Percentiles rank a stretch among this genome's conserved stretches.
These are phyloP conservation scores for Siniperca undulata DNA, from an alignment of 2,797 vertebrate genomes.

Conservation along the genomic window DNA sequence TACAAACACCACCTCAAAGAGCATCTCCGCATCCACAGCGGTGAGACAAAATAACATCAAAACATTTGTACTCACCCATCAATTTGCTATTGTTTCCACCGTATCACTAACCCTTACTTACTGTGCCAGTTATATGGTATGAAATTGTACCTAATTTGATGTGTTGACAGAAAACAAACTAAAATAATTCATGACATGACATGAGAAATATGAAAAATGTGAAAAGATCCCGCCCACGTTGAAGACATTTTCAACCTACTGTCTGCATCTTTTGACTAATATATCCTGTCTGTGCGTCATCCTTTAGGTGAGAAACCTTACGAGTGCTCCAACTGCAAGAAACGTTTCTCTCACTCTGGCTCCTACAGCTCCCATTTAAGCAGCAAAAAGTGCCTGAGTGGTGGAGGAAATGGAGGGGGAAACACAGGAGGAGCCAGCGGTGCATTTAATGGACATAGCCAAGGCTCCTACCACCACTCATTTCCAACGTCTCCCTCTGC, in stretches of 20 bases:
- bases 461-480: constrained; percentile 69
- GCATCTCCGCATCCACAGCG: constrained; percentile 90
- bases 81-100: constrained; percentile 68
- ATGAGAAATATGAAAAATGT: constrained; percentile 33
- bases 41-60: constrained; percentile 81
- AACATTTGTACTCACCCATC: constrained; percentile 54
- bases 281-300: constrained; percentile 41
- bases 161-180: constrained; percentile 46
- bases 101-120: constrained; percentile 62
- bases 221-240: constrained; percentile 18
- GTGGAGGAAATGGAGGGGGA: constrained; percentile 70
- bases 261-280: constrained; percentile 10
- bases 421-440: constrained; percentile 52
- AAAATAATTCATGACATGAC: constrained; percentile 46
- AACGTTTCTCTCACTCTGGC: constrained; percentile 89
- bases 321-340: constrained; percentile 89
- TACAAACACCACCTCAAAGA: constrained; percentile 92
- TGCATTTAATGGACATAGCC: constrained; percentile 78
- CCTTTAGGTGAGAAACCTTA: constrained; percentile 89
- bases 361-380: constrained; percentile 89
- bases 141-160: constrained; percentile 61
- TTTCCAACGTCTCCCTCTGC: constrained; percentile 79
- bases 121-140: constrained; percentile 46
- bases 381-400: constrained; percentile 87
- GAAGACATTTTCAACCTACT: constrained; percentile 35